phyloP scores from a whole-genome alignment of 2,797 vertebrate genomes.

The Esox lucius region DNA sequence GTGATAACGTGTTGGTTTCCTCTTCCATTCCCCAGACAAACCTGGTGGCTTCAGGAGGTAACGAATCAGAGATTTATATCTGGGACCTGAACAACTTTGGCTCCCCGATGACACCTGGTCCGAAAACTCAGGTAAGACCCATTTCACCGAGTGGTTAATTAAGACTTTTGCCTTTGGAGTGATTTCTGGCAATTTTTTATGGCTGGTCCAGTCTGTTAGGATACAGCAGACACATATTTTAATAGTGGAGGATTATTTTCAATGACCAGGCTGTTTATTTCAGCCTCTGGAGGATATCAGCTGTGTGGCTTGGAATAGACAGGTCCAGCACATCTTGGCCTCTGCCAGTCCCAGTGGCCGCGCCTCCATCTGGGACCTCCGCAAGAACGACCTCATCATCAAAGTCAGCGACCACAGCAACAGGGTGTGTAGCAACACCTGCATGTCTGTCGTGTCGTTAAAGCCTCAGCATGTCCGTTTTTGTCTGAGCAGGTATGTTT shows the following conservation, averaged over 20 bases:
- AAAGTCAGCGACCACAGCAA: constrained; percentile 99
- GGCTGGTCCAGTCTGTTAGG: background rate
- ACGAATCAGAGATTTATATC: constrained; percentile 98
- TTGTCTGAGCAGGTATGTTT: background rate
- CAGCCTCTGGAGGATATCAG: constrained; percentile 94
- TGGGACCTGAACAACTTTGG: constrained; percentile 97
- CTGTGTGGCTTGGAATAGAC: constrained; percentile 94
- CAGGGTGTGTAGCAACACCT: constrained; percentile 75
- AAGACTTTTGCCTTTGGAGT: background rate
- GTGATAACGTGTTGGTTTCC: background rate
- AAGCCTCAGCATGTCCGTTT: background rate
- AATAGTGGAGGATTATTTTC: background rate
- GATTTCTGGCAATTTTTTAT: background rate
- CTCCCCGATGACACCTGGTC: constrained; percentile 95
- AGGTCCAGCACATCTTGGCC: constrained; percentile 97
- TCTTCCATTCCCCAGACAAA: constrained; percentile 76
- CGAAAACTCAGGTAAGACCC: constrained; percentile 87
- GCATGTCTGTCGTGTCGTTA: background rate
- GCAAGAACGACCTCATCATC: constrained; percentile 97
- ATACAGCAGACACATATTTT: background rate
- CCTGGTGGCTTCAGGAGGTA: constrained; percentile 93
- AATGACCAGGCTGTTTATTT: background rate
- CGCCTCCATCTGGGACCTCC: constrained; percentile 94
- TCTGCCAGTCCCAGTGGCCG: constrained; percentile 91
- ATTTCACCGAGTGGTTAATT: background rate